Evolutionary conservation across 2,797 vertebrate species (phyloP).

Genomic region (Podarcis lilfordi): DNA sequence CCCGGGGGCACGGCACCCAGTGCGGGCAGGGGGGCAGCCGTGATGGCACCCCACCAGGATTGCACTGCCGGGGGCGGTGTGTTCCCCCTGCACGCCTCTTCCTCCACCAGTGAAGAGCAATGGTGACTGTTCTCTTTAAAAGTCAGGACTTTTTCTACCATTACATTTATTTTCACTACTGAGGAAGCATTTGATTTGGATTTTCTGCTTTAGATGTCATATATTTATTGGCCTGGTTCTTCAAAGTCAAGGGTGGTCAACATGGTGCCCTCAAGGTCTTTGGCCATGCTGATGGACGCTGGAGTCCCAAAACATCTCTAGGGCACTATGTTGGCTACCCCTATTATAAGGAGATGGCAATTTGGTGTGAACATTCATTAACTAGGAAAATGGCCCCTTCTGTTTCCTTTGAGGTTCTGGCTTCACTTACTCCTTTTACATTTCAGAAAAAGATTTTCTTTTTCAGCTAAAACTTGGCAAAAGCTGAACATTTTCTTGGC

Average conservation of each 20-base stretch:
- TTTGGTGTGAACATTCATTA: background rate
- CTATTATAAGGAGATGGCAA: background rate
- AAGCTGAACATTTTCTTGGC: background rate
- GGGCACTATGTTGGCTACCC: too few relatives aligned
- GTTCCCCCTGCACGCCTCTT: too few relatives aligned
- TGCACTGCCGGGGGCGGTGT: too few relatives aligned
- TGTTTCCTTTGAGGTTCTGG: background rate
- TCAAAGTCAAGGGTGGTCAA: too few relatives aligned
- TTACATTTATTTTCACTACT: background rate
- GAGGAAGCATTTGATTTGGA: background rate
- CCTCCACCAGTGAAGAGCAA: background rate
- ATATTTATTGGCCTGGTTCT: background rate
- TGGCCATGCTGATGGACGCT: too few relatives aligned
- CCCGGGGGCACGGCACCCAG: too few relatives aligned
- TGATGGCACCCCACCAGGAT: too few relatives aligned
- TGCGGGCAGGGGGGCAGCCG: too few relatives aligned
- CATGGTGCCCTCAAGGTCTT: background rate
- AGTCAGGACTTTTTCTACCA: background rate
- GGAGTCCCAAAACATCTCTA: too few relatives aligned
- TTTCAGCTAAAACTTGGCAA: background rate
- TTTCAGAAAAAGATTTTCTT: background rate
- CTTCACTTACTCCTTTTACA: background rate
- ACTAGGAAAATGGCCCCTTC: background rate
- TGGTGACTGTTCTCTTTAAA: background rate
- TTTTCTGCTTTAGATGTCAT: background rate